A percentile compares a stretch with the other conserved stretches of the same genome.
These are phyloP conservation scores for Pristiophorus japonicus DNA, from an alignment of 2,113 vertebrate species.

Conservation along the genomic window DNA sequence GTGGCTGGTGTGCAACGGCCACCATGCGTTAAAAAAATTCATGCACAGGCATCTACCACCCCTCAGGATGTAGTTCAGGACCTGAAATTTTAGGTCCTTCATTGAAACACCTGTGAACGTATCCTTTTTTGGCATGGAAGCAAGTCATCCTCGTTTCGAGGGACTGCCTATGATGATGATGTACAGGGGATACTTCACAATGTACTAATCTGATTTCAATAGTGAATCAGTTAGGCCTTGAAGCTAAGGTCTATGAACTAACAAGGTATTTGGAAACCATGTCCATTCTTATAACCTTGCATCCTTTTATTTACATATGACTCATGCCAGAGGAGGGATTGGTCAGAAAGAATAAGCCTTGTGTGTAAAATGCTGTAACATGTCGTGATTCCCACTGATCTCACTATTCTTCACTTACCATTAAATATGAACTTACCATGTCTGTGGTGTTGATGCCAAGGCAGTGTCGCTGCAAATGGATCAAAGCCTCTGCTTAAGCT, in stretches of 20 bases:
- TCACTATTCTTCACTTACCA: neutral
- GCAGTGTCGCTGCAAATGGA: conserved; percentile 1
- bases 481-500: conserved; percentile 24
- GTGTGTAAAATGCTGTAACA: neutral
- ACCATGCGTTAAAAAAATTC: too few species aligned
- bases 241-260: neutral
- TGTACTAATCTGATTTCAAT: neutral
- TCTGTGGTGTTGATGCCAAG: conserved; percentile 40
- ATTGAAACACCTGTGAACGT: too few species aligned
- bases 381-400: neutral
- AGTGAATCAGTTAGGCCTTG: neutral
- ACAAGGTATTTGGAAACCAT: neutral
- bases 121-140: too few species aligned
- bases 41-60: too few species aligned
- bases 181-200: neutral
- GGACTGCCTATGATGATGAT: too few species aligned
- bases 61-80: too few species aligned
- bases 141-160: too few species aligned
- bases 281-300: neutral
- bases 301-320: neutral
- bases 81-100: too few species aligned
- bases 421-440: conserved; percentile 40
- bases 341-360: neutral
- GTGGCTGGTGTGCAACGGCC: too few species aligned
- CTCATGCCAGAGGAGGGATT: neutral